A percentile compares a stretch with the other conserved stretches of the same genome.
These are phyloP conservation scores for Yponomeuta cagnagella DNA, from an alignment of 2,888 invertebrate species.

Conservation along the genomic window DNA sequence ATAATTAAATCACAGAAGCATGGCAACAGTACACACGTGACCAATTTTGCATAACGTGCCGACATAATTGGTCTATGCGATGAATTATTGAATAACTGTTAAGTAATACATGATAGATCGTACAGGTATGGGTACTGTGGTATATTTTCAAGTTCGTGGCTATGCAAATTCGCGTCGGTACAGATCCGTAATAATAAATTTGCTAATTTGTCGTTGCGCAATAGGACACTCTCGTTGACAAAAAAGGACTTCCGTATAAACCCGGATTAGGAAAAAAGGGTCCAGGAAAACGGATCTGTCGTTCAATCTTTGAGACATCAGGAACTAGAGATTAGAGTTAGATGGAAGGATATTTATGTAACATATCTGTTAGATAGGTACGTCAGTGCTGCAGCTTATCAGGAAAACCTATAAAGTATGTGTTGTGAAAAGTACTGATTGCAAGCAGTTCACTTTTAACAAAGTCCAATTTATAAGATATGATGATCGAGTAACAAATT, in stretches of 20 bases:
- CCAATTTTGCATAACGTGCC: not conserved
- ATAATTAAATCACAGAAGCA: not conserved
- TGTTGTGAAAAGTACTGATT: too few relatives aligned
- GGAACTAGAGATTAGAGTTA: not conserved
- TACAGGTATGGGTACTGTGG: not conserved
- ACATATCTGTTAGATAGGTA: not conserved
- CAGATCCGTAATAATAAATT: not conserved
- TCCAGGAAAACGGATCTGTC: not conserved
- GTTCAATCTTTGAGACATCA: not conserved
- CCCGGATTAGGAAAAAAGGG: not conserved
- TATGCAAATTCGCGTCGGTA: not conserved
- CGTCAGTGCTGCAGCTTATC: too few relatives aligned
- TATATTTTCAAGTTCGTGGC: not conserved
- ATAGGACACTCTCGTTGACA: not conserved
- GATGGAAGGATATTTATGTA: not conserved
- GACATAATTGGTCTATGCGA: not conserved
- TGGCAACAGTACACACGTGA: not conserved
- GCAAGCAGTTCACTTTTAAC: too few relatives aligned
- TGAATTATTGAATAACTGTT: slow-evolving; percentile 1
- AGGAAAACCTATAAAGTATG: too few relatives aligned
- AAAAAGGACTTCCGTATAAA: not conserved
- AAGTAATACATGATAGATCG: not conserved
- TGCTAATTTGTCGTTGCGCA: not conserved
- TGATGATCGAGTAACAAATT: not conserved
- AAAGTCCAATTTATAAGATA: too few relatives aligned